Evolutionary conservation across 2,113 vertebrate species (phyloP).

Genomic region (Stercorarius parasiticus): DNA sequence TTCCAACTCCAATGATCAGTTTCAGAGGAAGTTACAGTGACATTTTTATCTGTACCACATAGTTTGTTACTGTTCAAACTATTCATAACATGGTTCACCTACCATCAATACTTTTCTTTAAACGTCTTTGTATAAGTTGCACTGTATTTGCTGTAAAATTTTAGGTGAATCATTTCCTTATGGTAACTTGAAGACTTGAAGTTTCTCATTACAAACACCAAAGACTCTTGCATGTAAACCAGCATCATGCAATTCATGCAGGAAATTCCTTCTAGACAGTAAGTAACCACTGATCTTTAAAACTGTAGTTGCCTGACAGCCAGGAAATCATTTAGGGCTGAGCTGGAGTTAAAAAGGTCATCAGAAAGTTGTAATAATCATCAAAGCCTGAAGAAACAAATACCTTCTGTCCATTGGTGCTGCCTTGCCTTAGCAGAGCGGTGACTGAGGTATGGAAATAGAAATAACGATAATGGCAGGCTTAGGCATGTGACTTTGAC

Average conservation of each 20-base stretch:
- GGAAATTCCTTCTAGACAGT: not conserved
- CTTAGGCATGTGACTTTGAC: not conserved
- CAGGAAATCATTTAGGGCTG: not conserved
- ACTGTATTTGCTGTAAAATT: not conserved
- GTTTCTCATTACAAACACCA: not conserved
- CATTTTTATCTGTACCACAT: not conserved
- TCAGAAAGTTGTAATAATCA: not conserved
- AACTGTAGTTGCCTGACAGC: not conserved
- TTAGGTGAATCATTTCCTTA: not conserved
- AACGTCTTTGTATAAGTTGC: not conserved
- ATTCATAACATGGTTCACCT: not conserved
- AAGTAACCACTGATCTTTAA: not conserved
- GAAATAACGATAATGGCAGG: not conserved
- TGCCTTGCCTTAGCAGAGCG: not conserved
- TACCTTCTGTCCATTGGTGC: not conserved
- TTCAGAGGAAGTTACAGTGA: not conserved
- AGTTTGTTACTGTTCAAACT: not conserved
- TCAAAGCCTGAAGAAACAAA: not conserved
- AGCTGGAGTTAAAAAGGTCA: not conserved
- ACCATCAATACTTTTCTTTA: not conserved
- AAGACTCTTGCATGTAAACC: not conserved
- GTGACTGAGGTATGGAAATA: not conserved
- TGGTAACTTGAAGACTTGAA: not conserved
- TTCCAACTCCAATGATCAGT: not conserved
- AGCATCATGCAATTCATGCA: not conserved